phyloP scores from a whole-genome alignment of 2,113 vertebrate genomes.

The Empidonax traillii region DNA sequence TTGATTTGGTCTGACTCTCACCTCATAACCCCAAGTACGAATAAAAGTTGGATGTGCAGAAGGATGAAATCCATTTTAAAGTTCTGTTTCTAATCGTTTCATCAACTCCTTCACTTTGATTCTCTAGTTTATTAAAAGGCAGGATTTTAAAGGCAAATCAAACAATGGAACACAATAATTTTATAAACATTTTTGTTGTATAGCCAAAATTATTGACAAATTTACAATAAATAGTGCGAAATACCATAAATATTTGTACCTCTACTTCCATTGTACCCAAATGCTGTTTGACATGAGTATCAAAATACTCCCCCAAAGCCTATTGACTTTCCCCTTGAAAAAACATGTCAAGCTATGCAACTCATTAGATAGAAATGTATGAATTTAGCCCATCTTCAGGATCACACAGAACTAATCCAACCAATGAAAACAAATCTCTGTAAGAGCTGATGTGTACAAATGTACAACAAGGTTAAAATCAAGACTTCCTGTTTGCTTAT shows the following conservation, averaged over 20 bases:
- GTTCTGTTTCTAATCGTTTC: neutral
- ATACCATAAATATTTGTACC: neutral
- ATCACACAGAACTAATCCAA: neutral
- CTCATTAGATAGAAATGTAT: neutral
- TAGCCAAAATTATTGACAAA: neutral
- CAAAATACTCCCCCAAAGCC: neutral
- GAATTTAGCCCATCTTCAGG: neutral
- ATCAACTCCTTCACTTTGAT: neutral
- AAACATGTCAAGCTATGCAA: neutral
- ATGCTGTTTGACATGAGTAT: neutral
- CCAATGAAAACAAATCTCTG: neutral
- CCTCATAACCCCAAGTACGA: neutral
- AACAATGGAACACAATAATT: neutral
- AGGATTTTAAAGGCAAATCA: neutral
- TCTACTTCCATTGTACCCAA: neutral
- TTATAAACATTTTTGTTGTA: neutral
- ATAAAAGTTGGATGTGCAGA: neutral
- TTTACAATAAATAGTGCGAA: neutral
- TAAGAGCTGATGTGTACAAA: slow-evolving; percentile 9
- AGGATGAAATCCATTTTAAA: neutral
- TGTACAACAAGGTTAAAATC: slow-evolving; percentile 28
- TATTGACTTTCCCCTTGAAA: neutral
- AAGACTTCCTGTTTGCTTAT: slow-evolving; percentile 49
- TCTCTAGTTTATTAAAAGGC: neutral
- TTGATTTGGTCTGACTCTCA: neutral